Conservation (phyloP, 2,888 invertebrate species). For the Alviniconcha strummeri region DNA sequence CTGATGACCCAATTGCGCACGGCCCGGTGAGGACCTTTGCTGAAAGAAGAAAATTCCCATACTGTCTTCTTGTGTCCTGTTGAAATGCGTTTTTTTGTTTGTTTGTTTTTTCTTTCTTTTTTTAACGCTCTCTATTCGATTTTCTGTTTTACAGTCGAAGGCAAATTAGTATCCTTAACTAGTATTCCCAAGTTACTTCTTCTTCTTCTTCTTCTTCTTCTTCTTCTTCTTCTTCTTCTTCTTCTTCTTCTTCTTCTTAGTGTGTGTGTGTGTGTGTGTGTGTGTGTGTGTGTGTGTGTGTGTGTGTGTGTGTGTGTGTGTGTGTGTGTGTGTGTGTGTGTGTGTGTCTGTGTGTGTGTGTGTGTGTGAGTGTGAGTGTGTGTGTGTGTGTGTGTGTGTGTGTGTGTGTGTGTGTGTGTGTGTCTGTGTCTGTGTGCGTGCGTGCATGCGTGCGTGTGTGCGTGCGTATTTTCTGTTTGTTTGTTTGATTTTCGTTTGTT, state of each 20-base stretch:
- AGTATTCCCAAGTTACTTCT: no score
- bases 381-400: neutral
- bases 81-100: no score
- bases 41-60: no score
- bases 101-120: no score
- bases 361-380: neutral
- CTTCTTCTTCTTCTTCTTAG: no score
- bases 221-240: no score
- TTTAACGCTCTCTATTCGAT: no score
- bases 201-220: no score
- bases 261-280: no score
- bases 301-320: neutral
- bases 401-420: neutral
- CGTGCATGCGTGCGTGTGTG: neutral
- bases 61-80: no score
- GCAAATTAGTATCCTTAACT: no score
- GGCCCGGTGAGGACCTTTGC: constrained; percentile 85
- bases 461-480: neutral
- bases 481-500: neutral
- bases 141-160: no score
- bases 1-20: constrained; percentile 93
- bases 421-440: neutral
- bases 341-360: neutral
- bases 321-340: neutral
- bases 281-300: neutral